Base-by-base conservation (phyloP, 2,888 invertebrate species). In the Lissonota sp. region DNA sequence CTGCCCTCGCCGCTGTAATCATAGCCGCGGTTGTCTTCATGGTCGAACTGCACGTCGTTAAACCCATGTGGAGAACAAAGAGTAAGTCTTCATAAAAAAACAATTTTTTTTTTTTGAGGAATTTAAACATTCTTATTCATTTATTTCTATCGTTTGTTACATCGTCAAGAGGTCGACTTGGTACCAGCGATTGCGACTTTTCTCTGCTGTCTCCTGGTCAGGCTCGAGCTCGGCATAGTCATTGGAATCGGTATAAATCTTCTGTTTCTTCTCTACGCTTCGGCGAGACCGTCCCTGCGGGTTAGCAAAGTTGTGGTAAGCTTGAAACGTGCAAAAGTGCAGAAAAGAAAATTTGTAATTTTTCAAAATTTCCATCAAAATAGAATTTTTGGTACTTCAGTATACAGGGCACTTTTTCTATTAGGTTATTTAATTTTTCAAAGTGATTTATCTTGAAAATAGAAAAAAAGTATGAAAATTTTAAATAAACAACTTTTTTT, bases 21-120 rank as follows among this genome's bases (percentile, higher is more conserved):
- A 95, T 96, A 63, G 95, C 95, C 42, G 96, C 96, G 37, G 96
- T 96, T 4, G 93, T 96, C 44, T 95, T 95, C 88, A 95, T 95
- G 95, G 94, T 95, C 10, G 95, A 95, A 85, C 92, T 95, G 79
- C 94, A 95, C 83, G 94, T 95, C 5, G 91, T 95, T 39, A 94
- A 94, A 86, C 95, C 95, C 0, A 95, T 95, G 91, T 95, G 95
- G 95, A 93, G 93, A 84, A 94, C 94, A 7, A 95, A 95, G 92
- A 95, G 95, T 95, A 92, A 91, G 93, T 89, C 42, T 60, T 53
- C 26, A 26, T 26, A 26, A 26, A 26, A 26, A 26, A 26, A 26
- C 26, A n/a, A n/a, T n/a, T n/a, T n/a, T 70, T 70, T 44, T 16
- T 42, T 74, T 12, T 5, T 42, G 7, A 46, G 53, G 44, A 55